A percentile compares a stretch with the other conserved stretches of the same genome.
Conservation (phyloP, 2,113 vertebrate species). For the Egretta garzetta region DNA sequence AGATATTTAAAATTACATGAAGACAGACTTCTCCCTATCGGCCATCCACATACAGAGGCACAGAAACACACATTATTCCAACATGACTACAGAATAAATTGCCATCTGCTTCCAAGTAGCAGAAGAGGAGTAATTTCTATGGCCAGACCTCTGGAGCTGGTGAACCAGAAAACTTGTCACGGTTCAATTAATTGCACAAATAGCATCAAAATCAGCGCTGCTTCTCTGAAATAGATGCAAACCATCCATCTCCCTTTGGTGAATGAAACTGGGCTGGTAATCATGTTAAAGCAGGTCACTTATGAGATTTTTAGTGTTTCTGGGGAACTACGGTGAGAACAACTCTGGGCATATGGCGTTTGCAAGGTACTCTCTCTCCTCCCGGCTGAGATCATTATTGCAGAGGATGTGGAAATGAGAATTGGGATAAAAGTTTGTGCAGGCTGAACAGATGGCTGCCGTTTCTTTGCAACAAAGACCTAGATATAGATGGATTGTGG, state of each 20-base stretch:
- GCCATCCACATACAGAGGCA: not conserved
- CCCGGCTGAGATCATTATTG: not conserved
- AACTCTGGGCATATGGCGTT: not conserved
- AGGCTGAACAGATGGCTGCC: not conserved
- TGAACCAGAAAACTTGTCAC: not conserved
- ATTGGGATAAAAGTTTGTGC: not conserved
- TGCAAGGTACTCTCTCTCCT: not conserved
- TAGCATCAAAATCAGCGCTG: not conserved
- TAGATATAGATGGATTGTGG: not conserved
- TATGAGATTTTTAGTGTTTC: not conserved
- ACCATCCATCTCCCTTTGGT: not conserved
- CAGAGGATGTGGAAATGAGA: not conserved
- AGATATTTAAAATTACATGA: not conserved
- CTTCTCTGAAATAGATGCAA: not conserved
- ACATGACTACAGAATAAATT: not conserved
- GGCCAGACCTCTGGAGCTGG: not conserved
- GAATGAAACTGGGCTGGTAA: not conserved
- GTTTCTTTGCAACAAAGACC: not conserved
- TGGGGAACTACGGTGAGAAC: not conserved
- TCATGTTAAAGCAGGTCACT: not conserved
- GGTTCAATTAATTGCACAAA: not conserved
- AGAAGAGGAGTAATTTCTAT: not conserved
- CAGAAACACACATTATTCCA: not conserved
- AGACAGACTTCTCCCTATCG: constrained; percentile 30
- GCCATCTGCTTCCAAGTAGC: not conserved